These are phyloP conservation scores for Eurytoma adleriae DNA, from an alignment of 2,888 invertebrate species.

Conservation along the genomic window DNA sequence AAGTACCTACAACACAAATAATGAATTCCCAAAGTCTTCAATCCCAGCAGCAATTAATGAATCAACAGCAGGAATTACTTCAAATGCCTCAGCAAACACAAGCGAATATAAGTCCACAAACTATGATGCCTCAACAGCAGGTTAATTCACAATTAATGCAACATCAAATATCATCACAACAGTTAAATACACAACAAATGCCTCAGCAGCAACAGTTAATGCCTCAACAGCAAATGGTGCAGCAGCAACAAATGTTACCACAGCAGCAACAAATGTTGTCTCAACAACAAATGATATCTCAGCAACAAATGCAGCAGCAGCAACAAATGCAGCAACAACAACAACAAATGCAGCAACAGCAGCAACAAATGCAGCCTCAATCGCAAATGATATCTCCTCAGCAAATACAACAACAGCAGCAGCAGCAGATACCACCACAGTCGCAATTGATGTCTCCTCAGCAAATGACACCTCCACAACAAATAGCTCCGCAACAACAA, in stretches of 20 bases:
- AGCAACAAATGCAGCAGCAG: slow-evolving; percentile 63
- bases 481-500: slow-evolving; percentile 61
- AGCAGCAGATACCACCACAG: slow-evolving; percentile 62
- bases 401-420: slow-evolving; percentile 58
- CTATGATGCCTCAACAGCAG: slow-evolving; percentile 64
- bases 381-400: slow-evolving; percentile 67
- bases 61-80: slow-evolving; percentile 76
- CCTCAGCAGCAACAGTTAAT: slow-evolving; percentile 75
- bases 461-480: slow-evolving; percentile 58
- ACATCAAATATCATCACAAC: slow-evolving; percentile 54
- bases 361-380: slow-evolving; percentile 62
- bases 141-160: slow-evolving; percentile 75
- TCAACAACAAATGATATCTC: slow-evolving; percentile 61
- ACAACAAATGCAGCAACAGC: slow-evolving; percentile 62
- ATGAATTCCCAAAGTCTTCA: slow-evolving; percentile 62
- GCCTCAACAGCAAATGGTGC: slow-evolving; percentile 66
- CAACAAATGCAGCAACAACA: slow-evolving; percentile 58
- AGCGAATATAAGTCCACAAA: slow-evolving; percentile 59
- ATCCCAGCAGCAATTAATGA: slow-evolving; percentile 73
- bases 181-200: slow-evolving; percentile 73
- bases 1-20: slow-evolving; percentile 64
- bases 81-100: slow-evolving; percentile 69
- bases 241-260: slow-evolving; percentile 63
- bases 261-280: slow-evolving; percentile 63
- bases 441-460: slow-evolving; percentile 62